Base-by-base conservation (phyloP, 2,888 invertebrate genomes). In the Bruchidius siliquastri region DNA sequence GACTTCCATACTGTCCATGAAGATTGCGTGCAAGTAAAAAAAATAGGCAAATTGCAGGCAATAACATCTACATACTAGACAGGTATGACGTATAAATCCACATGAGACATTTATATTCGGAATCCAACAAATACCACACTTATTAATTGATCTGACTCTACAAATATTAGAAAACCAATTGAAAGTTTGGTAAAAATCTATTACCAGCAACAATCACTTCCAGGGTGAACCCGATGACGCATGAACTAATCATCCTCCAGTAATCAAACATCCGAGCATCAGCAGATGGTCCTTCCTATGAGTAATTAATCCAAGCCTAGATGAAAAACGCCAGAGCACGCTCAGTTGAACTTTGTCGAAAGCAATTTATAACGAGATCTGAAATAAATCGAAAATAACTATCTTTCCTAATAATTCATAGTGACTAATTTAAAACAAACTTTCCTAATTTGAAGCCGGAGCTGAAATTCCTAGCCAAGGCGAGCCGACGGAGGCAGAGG, bases 371-470 rank as follows among this genome's bases (percentile, higher is more conserved):
- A 75, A 68, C 75, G 73, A 70, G 73, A 71, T 72, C 70, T 70
- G 74, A 73, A 21, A 75, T 74, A 75, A 74, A 76, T 76, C 73
- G 75, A 77, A 76, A 75, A 75, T 75, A 77, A 76, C 75, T 74
- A 75, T 77, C 75, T 78, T 76, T 68, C 76, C 79, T 79, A 78
- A 80, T 81, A 79, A 80, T 81, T 81, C 79, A 80, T 79, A 78
- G 77, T 74, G 74, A 77, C 79, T 80, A 80, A 80, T 82, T 81
- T 81, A 79, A 80, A 79, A 80, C 79, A 82, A 82, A 82, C 80
- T 82, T 82, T 82, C 79, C 78, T 81, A 82, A 82, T 82, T 82
- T 81, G 79, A 80, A 72, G 76, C 76, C 72, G 74, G 73, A 79
- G 78, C 79, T 79, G 80, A 81, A 81, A 81, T 81, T 80, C 80